Base-by-base conservation (phyloP, 2,888 invertebrate genomes). In the Piscicola geometra region DNA sequence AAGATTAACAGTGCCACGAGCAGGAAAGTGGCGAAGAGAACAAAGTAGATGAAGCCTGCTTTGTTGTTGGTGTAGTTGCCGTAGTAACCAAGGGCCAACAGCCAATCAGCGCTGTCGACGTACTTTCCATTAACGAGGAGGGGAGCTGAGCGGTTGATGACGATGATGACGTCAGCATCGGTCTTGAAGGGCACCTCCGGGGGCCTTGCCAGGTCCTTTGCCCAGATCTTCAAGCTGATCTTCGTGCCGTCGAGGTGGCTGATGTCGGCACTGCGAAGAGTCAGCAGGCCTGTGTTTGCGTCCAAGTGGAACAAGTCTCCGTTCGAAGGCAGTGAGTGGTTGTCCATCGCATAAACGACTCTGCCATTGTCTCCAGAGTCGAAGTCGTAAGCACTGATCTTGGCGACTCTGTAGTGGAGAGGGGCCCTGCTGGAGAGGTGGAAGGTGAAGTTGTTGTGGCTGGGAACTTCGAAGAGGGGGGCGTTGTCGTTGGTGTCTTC, bases 81-180 rank as follows among this genome's bases (percentile, higher is more conserved):
- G 52, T 72, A 72, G n/a, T 47, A 41, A 32, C 72, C 72, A 18
- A 72, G 52, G 28, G 52, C 72, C 30, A 72, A 28, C n/a, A 72
- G 25, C 72, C 72, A 72, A 18, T 35, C 47, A 30, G 21, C n/a
- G 56, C 72, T 41, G 30, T 72, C 56, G 9, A 72, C 33, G 32
- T 47, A 50, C 15, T 72, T n/a, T 21, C 72, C 72, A n/a, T 72
- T 72, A 50, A 72, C 47, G 32, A 72, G 5, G 72, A 72, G 35
- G 15, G 72, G 72, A n/a, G 72, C 72, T n/a, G 72, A 72, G 18
- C 28, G 25, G 56, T 72, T 72, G 32, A 72, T 41, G n/a, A 52
- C 56, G 15, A 72, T 35, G 21, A 36, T 52, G 30, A 72, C 56
- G 21, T 41, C 5, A 18, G 56, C n/a, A 30, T 72, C 72, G 21